These are phyloP conservation scores for Drosophila asahinai DNA, from an alignment of 1,140 invertebrate genomes.

Conservation along the genomic window DNA sequence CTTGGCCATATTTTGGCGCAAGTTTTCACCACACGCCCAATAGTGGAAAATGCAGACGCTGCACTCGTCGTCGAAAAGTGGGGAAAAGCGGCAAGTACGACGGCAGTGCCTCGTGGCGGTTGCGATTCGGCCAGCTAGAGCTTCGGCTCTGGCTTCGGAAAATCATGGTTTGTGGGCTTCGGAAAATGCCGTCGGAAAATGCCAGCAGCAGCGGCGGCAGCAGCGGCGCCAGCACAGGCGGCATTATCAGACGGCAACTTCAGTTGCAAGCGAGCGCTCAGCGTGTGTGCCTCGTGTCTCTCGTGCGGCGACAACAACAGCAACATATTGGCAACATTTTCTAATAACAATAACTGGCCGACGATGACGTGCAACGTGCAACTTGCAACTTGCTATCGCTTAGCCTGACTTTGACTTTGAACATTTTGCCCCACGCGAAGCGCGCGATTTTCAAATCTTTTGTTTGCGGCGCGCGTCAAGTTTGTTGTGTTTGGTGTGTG, in stretches of 20 bases:
- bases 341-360: neutral
- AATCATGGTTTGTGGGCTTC: slow-evolving; percentile 17
- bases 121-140: neutral
- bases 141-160: slow-evolving; percentile 13
- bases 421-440: neutral
- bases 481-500: slow-evolving; percentile 26
- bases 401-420: slow-evolving; percentile 25
- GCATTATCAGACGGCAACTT: slow-evolving; percentile 77
- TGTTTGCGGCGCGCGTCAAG: slow-evolving; percentile 6
- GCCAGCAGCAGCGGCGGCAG: slow-evolving; percentile 3
- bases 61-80: slow-evolving; percentile 26
- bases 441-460: slow-evolving; percentile 3
- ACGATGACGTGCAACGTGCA: slow-evolving; percentile 1
- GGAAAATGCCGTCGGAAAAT: slow-evolving; percentile 28
- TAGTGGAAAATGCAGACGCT: slow-evolving; percentile 64
- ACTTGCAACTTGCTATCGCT: slow-evolving; percentile 4
- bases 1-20: slow-evolving; percentile 69
- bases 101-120: slow-evolving; percentile 27
- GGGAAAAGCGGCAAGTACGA: slow-evolving; percentile 68
- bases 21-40: slow-evolving; percentile 73
- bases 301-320: slow-evolving; percentile 22
- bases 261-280: slow-evolving; percentile 79
- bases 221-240: slow-evolving; percentile 27
- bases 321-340: slow-evolving; percentile 8
- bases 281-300: slow-evolving; percentile 67